Conservation (phyloP, 2,888 invertebrate genomes). For the Ichneumon xanthorius region DNA sequence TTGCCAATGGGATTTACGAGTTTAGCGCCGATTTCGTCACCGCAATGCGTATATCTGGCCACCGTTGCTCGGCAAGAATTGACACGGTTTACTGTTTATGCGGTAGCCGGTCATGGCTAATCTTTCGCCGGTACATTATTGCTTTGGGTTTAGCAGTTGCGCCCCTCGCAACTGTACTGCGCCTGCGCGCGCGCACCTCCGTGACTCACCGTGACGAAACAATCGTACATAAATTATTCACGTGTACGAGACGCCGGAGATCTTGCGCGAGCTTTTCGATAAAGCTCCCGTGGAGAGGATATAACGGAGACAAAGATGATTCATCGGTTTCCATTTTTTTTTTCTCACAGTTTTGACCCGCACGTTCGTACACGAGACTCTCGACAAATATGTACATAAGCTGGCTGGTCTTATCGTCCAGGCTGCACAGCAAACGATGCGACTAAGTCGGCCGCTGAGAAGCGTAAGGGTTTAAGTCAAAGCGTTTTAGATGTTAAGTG, state of each 20-base stretch:
- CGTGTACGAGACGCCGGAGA: background rate
- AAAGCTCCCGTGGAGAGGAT: background rate
- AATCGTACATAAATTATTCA: background rate
- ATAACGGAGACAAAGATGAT: background rate
- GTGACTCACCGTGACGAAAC: conserved; percentile 1
- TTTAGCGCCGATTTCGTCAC: background rate
- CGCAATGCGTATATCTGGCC: background rate
- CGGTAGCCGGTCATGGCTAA: conserved; percentile 34
- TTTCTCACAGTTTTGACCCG: background rate
- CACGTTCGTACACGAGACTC: background rate
- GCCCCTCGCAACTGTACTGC: background rate
- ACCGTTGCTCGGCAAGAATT: conserved; percentile 34
- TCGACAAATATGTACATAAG: conserved; percentile 13
- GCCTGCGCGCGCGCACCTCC: background rate
- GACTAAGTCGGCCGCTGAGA: background rate
- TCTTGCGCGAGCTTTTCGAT: conserved; percentile 5
- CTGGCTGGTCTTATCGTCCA: background rate
- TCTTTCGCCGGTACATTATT: conserved; percentile 27
- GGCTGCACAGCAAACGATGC: background rate
- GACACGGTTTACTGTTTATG: conserved; percentile 15
- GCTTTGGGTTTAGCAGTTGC: background rate
- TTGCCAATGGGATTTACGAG: conserved; percentile 7
- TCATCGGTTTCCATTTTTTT: background rate
- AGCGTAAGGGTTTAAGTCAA: background rate
- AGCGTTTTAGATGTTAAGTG: background rate